Base-by-base conservation (phyloP, 2,888 invertebrate species). In the Nymphalis urticae region DNA sequence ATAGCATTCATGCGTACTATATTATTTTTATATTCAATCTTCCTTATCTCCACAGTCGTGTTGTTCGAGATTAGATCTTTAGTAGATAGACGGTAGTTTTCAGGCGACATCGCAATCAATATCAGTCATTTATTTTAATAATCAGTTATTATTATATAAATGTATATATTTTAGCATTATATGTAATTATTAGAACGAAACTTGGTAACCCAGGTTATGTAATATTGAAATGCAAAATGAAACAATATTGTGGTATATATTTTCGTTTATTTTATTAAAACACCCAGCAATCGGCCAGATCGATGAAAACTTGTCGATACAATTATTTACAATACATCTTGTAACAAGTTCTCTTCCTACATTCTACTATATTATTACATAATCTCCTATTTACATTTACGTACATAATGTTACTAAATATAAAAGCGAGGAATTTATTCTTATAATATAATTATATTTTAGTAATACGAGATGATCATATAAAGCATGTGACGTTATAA, bases 201-300 rank as follows among this genome's bases (percentile, higher is more conserved):
- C 27, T 27, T 27, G 27, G 3, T 27, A 27, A 27, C 27, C 4
- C 13, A 42, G 13, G 42, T 3, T 42, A 13, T 10, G 2, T 42
- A 6, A 16, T 51, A 51, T 47, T 48, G 58, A 53, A 62, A 50
- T 62, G 60, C 24, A 32, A 48, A 66, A 50, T 36, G 50, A 62
- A 58, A 63, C n/a, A 69, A 8, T 58, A 16, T 50, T 53, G 2
- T 65, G 59, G 59, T 71, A 66, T 58, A 67, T 67, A 66, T 70
- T 32, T 64, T 70, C 56, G 64, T 69, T 67, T 72, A 80, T 85
- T 85, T 81, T 85, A 86, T 83, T 86, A 81, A 82, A 84, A 82
- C 75, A 70, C 79, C 75, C 80, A 76, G 71, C 76, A 75, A 76
- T 70, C 76, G 64, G 75, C 73, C 65, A 59, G 61, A 47, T 63